Evolutionary conservation across 2,797 vertebrate genomes (phyloP).

Genomic region (Eremophila alpestris): DNA sequence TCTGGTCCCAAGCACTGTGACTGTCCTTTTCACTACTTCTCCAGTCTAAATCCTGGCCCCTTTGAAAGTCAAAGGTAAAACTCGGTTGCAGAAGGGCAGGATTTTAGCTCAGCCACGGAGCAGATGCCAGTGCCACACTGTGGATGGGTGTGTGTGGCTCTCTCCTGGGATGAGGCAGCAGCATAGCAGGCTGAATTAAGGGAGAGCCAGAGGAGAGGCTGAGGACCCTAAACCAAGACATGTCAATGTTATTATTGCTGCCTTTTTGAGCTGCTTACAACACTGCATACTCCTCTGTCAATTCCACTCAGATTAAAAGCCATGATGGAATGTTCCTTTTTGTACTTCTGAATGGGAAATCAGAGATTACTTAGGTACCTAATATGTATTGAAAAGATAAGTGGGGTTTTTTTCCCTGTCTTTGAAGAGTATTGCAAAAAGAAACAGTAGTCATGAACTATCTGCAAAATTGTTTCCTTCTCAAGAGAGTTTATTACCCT

Average conservation of each 20-base stretch:
- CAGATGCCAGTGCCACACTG: rapidly evolving
- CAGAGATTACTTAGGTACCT: constrained; percentile 13
- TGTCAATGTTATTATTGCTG: background rate
- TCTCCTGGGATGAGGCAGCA: background rate
- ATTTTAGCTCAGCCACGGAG: background rate
- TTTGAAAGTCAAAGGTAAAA: background rate
- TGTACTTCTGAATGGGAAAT: constrained; percentile 30
- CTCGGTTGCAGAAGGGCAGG: background rate
- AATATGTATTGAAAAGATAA: constrained; percentile 25
- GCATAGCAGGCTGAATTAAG: background rate
- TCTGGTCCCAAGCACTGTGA: background rate
- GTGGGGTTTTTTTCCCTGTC: rapidly evolving
- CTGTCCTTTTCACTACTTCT: background rate
- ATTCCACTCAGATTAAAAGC: constrained; percentile 18
- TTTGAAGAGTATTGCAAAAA: background rate
- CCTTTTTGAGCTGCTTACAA: background rate
- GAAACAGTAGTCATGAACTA: constrained; percentile 4
- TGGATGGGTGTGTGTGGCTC: background rate
- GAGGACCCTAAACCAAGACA: background rate
- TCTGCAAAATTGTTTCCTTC: constrained; percentile 19
- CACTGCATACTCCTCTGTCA: background rate
- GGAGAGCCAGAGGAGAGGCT: background rate
- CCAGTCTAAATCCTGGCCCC: background rate
- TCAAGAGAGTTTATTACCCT: constrained; percentile 44
- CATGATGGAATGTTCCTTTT: constrained; percentile 6